phyloP scores from a whole-genome alignment of 2,113 vertebrate species.

The Thunnus maccoyii region DNA sequence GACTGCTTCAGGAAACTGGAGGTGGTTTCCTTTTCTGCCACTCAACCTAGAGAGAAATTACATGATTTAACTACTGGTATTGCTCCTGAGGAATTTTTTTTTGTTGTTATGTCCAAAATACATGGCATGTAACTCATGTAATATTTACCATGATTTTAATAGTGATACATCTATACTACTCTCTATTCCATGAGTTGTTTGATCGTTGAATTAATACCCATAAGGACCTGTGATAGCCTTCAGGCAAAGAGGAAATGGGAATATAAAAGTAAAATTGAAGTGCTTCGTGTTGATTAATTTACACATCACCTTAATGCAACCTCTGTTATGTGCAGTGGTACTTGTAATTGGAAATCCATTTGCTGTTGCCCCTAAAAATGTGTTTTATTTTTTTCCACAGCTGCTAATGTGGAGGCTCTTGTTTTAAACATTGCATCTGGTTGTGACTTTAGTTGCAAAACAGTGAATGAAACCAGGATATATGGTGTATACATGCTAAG shows the following conservation, averaged over 20 bases:
- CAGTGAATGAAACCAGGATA: neutral
- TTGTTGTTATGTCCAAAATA: no score
- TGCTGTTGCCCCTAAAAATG: neutral
- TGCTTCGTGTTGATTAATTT: neutral
- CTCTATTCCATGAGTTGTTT: neutral
- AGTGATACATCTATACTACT: neutral
- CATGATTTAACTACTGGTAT: constrained; percentile 35
- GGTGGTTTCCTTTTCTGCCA: constrained; percentile 58
- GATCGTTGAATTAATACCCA: neutral
- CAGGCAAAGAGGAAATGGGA: neutral
- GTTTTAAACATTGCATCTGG: constrained; percentile 2
- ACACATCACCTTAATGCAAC: neutral
- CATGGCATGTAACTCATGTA: neutral
- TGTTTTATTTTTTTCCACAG: neutral
- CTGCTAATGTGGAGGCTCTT: neutral
- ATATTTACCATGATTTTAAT: neutral
- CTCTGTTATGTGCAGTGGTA: neutral
- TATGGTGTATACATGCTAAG: constrained; percentile 3
- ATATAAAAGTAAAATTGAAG: neutral
- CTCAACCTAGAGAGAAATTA: constrained; percentile 31
- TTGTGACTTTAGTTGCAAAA: neutral
- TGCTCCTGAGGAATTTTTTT: constrained; percentile 10
- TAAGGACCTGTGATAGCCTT: neutral
- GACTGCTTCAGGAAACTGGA: constrained; percentile 66
- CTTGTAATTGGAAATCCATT: neutral